phyloP scores from a whole-genome alignment of 2,888 invertebrate species.

The Microplitis manilae region DNA sequence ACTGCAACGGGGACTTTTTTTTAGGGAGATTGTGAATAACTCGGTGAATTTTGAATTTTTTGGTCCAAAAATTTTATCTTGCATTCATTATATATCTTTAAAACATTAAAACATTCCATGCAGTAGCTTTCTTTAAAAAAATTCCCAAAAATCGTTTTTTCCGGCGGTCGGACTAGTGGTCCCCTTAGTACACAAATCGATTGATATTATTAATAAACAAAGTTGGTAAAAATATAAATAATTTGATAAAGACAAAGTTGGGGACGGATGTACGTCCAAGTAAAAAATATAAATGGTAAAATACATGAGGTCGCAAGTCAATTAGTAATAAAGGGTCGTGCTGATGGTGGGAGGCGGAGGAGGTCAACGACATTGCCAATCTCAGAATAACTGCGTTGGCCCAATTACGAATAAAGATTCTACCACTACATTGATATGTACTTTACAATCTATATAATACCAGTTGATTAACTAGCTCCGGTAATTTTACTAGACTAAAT shows the following conservation, averaged over 20 bases:
- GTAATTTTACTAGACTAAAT: constrained; percentile 1
- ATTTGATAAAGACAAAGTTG: background rate
- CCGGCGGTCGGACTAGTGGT: too few species aligned
- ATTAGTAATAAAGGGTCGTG: constrained; percentile 30
- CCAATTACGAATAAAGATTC: constrained; percentile 51
- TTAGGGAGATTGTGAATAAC: too few species aligned
- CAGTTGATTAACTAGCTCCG: constrained; percentile 16
- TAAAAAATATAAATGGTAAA: constrained; percentile 30
- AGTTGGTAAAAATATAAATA: background rate
- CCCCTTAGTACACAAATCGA: too few species aligned
- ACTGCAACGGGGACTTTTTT: too few species aligned
- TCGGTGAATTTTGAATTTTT: too few species aligned
- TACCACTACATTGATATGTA: constrained; percentile 20
- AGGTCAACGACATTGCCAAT: constrained; percentile 53
- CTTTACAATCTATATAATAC: background rate
- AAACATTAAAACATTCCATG: too few species aligned
- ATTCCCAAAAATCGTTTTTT: too few species aligned
- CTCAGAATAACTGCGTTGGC: constrained; percentile 51
- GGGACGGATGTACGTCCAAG: background rate
- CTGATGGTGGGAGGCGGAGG: constrained; percentile 25
- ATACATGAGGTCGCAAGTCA: constrained; percentile 26
- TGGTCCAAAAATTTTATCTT: too few species aligned
- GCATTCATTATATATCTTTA: too few species aligned
- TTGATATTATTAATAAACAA: too few species aligned
- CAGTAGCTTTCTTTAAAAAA: too few species aligned